A percentile compares a stretch with the other conserved stretches of the same genome.
These are phyloP conservation scores for Ennomos erosarius DNA, from an alignment of 2,888 invertebrate genomes.

Conservation along the genomic window DNA sequence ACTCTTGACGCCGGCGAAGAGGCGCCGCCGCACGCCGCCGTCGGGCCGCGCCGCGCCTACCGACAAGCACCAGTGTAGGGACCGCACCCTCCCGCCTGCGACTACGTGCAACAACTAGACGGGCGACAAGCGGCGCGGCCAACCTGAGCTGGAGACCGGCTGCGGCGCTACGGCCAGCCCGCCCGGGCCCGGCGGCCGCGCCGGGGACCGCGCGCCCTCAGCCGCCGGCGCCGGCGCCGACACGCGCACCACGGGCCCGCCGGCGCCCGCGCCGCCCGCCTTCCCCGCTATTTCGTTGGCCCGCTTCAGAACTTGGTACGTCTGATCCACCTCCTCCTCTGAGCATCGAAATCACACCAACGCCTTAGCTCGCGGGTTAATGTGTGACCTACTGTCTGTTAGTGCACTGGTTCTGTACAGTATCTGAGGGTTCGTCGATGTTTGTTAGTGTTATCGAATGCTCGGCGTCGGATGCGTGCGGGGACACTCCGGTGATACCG, in stretches of 20 bases:
- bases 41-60: conserved; percentile 84
- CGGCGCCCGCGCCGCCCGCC: conserved; percentile 78
- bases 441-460: conserved; percentile 62
- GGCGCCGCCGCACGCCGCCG: conserved; percentile 89
- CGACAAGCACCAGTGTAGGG: conserved; percentile 79
- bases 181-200: conserved; percentile 82
- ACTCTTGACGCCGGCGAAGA: conserved; percentile 93
- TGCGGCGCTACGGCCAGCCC: conserved; percentile 87
- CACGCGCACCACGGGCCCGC: conserved; percentile 76
- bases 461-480: conserved; percentile 64
- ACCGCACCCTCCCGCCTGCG: conserved; percentile 70
- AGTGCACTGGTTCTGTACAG: conserved; percentile 58
- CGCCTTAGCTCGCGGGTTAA: conserved; percentile 37
- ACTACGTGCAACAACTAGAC: conserved; percentile 79
- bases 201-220: conserved; percentile 73
- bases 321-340: conserved; percentile 93
- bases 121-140: conserved; percentile 76
- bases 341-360: conserved; percentile 77
- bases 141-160: conserved; percentile 89
- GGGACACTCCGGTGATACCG: conserved; percentile 77
- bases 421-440: conserved; percentile 49
- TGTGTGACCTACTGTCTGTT: conserved; percentile 50
- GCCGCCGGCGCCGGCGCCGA: conserved; percentile 47
- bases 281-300: conserved; percentile 93
- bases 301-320: conserved; percentile 97